These are phyloP conservation scores for Lasius fuliginosus DNA, from an alignment of 2,888 invertebrate genomes.

Conservation along the genomic window DNA sequence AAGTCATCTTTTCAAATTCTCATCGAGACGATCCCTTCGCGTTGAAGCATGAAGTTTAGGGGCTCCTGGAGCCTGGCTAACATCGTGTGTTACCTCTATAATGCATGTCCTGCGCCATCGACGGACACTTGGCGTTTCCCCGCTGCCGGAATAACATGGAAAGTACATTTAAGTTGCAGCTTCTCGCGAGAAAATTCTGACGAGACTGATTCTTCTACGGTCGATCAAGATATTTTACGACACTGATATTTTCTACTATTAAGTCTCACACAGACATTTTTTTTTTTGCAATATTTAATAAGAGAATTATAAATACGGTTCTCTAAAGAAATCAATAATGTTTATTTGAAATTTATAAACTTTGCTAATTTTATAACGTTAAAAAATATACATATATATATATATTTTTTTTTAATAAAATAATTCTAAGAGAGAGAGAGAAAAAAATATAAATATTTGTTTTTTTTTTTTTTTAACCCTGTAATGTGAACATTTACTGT, in stretches of 20 bases:
- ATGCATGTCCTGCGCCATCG: constrained; percentile 96
- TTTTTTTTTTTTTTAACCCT: not conserved
- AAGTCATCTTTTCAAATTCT: constrained; percentile 83
- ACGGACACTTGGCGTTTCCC: constrained; percentile 90
- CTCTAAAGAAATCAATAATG: not conserved
- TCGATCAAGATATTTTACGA: constrained; percentile 18
- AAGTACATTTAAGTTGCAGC: constrained; percentile 31
- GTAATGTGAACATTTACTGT: not conserved
- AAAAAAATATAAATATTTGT: not conserved
- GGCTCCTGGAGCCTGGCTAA: constrained; percentile 67
- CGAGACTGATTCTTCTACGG: constrained; percentile 6
- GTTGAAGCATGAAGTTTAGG: constrained; percentile 63
- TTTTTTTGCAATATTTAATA: no score
- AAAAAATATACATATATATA: no score
- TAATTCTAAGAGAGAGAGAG: not conserved
- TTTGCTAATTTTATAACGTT: not conserved
- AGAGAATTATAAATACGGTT: no score
- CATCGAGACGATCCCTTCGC: constrained; percentile 77
- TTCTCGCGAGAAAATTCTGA: not conserved
- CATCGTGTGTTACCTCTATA: constrained; percentile 90
- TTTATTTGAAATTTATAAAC: not conserved
- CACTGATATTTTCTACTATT: not conserved
- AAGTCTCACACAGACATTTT: not conserved
- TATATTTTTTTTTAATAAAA: not conserved
- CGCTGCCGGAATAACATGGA: constrained; percentile 66